Percentiles rank a stretch among this genome's conserved stretches.
Evolutionary conservation across 2,888 invertebrate species (phyloP).

Genomic region (Ophion ventricosus): DNA sequence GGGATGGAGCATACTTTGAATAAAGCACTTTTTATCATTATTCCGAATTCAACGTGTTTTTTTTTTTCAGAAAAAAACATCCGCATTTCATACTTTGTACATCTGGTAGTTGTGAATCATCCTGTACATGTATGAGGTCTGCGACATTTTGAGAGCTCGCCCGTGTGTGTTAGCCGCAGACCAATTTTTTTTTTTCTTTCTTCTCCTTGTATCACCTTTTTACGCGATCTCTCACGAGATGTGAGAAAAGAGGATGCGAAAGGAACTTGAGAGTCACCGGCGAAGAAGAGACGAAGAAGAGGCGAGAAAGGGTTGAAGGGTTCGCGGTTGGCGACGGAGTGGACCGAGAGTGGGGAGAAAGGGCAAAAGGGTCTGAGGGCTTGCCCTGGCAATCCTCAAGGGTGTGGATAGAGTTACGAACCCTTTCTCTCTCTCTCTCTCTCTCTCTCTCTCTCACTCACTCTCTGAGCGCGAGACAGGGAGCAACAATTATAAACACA

Average conservation of each 20-base stretch:
- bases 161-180: slow-evolving; percentile 68
- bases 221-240: slow-evolving; percentile 57
- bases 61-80: too few relatives aligned
- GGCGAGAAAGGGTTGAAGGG: slow-evolving; percentile 59
- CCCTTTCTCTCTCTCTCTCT: background rate
- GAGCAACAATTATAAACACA: slow-evolving; percentile 78
- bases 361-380: slow-evolving; percentile 46
- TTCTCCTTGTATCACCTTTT: slow-evolving; percentile 44
- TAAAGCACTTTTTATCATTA: too few relatives aligned
- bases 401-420: slow-evolving; percentile 51
- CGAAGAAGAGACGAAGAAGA: slow-evolving; percentile 39
- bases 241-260: slow-evolving; percentile 51
- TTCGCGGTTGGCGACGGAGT: slow-evolving; percentile 63
- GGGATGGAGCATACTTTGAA: too few relatives aligned
- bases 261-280: slow-evolving; percentile 29
- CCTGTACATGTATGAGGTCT: background rate
- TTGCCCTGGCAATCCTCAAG: slow-evolving; percentile 61
- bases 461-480: slow-evolving; percentile 4
- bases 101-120: background rate
- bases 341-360: slow-evolving; percentile 29
- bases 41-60: too few relatives aligned
- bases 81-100: too few relatives aligned
- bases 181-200: slow-evolving; percentile 70
- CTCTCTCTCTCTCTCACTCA: background rate
- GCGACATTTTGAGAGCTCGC: background rate